Evolutionary conservation across 2,797 vertebrate species (phyloP).

Genomic region (Myotis findleyi): DNA sequence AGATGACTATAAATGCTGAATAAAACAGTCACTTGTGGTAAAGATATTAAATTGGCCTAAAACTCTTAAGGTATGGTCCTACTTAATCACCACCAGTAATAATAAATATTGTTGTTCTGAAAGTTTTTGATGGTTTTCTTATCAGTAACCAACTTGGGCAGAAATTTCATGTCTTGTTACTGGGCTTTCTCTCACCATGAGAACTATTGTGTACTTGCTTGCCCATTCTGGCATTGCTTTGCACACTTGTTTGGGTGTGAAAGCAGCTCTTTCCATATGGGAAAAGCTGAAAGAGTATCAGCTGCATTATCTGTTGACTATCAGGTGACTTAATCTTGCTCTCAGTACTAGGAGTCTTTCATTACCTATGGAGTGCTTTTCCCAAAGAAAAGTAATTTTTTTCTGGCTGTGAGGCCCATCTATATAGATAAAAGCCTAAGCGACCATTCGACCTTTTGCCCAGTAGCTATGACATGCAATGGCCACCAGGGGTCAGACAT

Average conservation of each 20-base stretch:
- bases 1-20: neutral
- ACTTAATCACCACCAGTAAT: neutral
- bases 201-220: neutral
- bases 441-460: no score
- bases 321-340: neutral
- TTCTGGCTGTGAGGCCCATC: neutral
- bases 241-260: neutral
- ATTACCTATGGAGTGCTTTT: neutral
- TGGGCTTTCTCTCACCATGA: neutral
- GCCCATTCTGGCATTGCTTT: neutral
- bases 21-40: neutral
- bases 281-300: constrained; percentile 5
- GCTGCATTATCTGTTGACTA: neutral
- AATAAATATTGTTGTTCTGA: neutral
- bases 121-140: neutral
- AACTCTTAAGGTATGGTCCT: neutral
- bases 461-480: no score
- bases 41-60: neutral
- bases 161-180: neutral
- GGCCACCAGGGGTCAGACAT: no score
- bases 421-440: no score
- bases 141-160: neutral
- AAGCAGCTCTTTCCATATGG: neutral
- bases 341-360: neutral
- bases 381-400: neutral